Evolutionary conservation across 2,797 vertebrate genomes (phyloP).

Genomic region (Bryconaethiops microstoma): DNA sequence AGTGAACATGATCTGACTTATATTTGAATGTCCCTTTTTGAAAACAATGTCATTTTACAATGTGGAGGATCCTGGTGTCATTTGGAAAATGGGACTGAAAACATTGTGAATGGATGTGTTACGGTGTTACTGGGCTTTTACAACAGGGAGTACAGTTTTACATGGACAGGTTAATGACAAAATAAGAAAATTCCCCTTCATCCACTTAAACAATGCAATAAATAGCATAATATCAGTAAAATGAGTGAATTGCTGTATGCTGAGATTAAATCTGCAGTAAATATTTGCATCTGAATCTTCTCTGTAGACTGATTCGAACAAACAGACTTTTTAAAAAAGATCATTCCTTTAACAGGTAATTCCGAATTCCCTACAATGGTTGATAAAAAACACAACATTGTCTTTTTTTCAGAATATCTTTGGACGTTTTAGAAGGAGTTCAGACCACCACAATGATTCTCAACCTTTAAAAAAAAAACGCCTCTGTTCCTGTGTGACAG

Average conservation of each 20-base stretch:
- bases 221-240: background rate
- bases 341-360: background rate
- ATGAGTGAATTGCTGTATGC: background rate
- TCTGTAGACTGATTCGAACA: background rate
- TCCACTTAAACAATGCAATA: background rate
- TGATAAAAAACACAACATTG: background rate
- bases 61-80: background rate
- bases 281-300: background rate
- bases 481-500: conserved; percentile 31
- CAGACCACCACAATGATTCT: conserved; percentile 43
- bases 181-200: background rate
- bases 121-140: background rate
- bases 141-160: background rate
- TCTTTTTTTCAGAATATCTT: conserved; percentile 34
- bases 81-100: background rate
- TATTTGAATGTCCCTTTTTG: background rate
- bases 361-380: background rate
- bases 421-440: conserved; percentile 6
- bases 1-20: background rate
- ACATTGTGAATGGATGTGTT: conserved; percentile 17
- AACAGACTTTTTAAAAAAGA: background rate
- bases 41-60: background rate
- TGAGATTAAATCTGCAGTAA: background rate
- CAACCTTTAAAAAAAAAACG: conserved; percentile 52
- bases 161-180: background rate